Percentiles rank a stretch among this genome's conserved stretches.
These are phyloP conservation scores for Diarsia mendica DNA, from an alignment of 2,888 invertebrate genomes.

Conservation along the genomic window DNA sequence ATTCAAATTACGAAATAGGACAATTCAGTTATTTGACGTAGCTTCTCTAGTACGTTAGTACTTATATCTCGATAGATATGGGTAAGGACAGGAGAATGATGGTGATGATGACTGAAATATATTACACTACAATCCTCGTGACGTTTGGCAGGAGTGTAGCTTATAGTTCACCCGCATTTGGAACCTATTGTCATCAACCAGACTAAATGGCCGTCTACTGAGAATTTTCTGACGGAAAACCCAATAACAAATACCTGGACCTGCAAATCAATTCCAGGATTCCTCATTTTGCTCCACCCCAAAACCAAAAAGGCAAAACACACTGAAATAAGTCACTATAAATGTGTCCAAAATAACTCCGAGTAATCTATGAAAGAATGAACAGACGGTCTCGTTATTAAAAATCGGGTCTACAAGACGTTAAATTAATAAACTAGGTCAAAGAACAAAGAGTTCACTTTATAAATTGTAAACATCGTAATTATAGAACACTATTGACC, in stretches of 20 bases:
- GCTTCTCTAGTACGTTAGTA: too few relatives aligned
- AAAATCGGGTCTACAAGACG: slow-evolving; percentile 61
- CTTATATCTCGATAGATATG: too few relatives aligned
- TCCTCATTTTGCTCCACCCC: not conserved
- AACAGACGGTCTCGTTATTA: slow-evolving; percentile 39
- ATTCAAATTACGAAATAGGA: too few relatives aligned
- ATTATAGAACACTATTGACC: slow-evolving; percentile 77
- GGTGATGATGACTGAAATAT: too few relatives aligned
- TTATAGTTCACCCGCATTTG: not conserved
- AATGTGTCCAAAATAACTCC: slow-evolving; percentile 6
- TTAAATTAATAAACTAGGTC: slow-evolving; percentile 76
- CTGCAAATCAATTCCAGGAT: not conserved
- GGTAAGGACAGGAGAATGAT: too few relatives aligned
- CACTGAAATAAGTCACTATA: not conserved
- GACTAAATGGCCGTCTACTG: too few relatives aligned
- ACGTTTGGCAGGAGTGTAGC: not conserved
- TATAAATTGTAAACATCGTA: slow-evolving; percentile 71
- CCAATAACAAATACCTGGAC: not conserved
- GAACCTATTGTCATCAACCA: not conserved
- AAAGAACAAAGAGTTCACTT: slow-evolving; percentile 76
- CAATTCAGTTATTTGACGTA: too few relatives aligned
- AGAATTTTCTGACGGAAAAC: too few relatives aligned
- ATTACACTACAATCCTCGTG: not conserved
- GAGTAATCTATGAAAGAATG: slow-evolving; percentile 7
- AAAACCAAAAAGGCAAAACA: not conserved